These are phyloP conservation scores for Hemithea aestivaria DNA, from an alignment of 2,888 invertebrate species.

Conservation along the genomic window DNA sequence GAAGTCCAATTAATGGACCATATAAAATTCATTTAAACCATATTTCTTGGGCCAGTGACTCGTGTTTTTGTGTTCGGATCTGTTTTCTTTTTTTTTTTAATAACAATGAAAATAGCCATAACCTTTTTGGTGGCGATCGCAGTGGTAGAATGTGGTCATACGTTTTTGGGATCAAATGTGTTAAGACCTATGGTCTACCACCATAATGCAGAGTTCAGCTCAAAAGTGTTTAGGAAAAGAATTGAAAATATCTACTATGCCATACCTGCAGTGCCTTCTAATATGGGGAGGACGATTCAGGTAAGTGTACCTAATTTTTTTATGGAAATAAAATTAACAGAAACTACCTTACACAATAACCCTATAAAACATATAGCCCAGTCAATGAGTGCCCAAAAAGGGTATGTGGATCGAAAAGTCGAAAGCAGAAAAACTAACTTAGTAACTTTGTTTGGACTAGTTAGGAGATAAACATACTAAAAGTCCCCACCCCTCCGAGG, in stretches of 20 bases:
- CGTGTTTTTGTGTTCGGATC: no score
- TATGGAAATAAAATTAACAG: no score
- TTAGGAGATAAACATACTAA: no score
- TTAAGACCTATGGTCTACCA: conserved; percentile 41
- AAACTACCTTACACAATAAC: no score
- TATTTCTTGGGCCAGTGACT: conserved; percentile 2
- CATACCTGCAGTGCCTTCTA: conserved; percentile 31
- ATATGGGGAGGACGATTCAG: conserved; percentile 40
- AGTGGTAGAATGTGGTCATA: conserved; percentile 45
- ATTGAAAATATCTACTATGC: conserved; percentile 45
- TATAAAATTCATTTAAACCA: no score
- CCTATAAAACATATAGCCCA: no score
- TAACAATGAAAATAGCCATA: conserved; percentile 36
- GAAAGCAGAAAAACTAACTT: no score
- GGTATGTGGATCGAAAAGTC: no score
- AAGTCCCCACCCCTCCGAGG: no score
- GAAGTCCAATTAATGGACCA: no score
- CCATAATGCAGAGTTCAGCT: conserved; percentile 30
- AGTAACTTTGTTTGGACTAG: no score
- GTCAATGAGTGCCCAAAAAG: no score
- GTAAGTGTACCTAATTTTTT: conserved; percentile 29
- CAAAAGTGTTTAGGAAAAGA: conserved; percentile 45
- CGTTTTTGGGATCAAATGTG: conserved; percentile 54
- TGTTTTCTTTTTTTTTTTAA: not conserved
- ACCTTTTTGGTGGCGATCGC: conserved; percentile 34